These are phyloP conservation scores for Meriones unguiculatus DNA, from an alignment of 2,113 vertebrate genomes.

Conservation along the genomic window DNA sequence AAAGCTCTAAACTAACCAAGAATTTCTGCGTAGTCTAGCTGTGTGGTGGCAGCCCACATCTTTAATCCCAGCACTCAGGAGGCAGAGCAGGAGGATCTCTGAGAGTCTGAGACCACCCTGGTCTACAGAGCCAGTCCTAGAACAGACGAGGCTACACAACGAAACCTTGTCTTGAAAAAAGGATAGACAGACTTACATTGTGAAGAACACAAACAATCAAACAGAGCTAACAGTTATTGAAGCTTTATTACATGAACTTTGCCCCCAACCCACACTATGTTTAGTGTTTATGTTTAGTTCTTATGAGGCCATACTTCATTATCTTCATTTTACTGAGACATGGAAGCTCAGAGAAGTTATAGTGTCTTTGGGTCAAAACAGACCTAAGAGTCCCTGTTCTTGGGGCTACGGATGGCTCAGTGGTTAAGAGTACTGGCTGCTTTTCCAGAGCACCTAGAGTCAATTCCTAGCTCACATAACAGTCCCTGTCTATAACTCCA, in stretches of 20 bases:
- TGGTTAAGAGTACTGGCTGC: not conserved
- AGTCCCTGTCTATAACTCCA: not conserved
- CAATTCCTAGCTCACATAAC: not conserved
- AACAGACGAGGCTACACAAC: not conserved
- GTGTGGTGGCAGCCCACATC: not conserved
- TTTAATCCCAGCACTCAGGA: not conserved
- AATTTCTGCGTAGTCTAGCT: not conserved
- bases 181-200: not conserved
- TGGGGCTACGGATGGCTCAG: not conserved
- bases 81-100: too few relatives aligned
- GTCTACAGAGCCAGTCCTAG: not conserved
- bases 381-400: not conserved
- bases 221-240: slow-evolving; percentile 13
- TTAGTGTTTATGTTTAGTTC: not conserved
- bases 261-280: not conserved
- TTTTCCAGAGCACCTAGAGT: not conserved
- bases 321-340: slow-evolving; percentile 3
- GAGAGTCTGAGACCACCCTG: not conserved
- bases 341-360: not conserved
- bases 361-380: not conserved
- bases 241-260: not conserved
- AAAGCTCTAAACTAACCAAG: not conserved
- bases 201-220: not conserved
- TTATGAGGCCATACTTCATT: not conserved
- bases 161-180: not conserved